Base-by-base conservation (phyloP, 2,113 vertebrate genomes). In the Fulmarus glacialis region DNA sequence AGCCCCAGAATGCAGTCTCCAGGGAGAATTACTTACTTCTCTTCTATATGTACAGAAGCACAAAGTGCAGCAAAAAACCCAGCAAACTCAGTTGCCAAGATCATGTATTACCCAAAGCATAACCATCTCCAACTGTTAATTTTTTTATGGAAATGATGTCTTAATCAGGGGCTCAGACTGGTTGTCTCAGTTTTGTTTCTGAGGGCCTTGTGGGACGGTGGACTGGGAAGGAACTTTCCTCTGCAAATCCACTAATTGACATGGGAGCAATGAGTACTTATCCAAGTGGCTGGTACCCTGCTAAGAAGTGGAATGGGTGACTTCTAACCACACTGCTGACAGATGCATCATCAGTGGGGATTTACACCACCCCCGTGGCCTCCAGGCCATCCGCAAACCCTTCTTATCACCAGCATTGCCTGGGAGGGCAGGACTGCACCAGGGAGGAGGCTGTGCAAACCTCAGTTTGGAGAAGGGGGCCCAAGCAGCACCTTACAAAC, bases 261-360 rank as follows among this genome's bases (percentile, higher is more conserved):
- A 36, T 4, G 2, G 47, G 9, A 63, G 48, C 72, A 84, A 55
- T 4, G 2, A 72, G 22, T 20, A 67, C n/a, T 48, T 26, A 63
- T 2, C 40, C 0, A 0, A 67, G 15, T 2, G 7, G 27, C 34
- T 52, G 11, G 22, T 66, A 32, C 3, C 30, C 12, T 3, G 48
- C 21, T 55, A 19, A 92, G 58, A 72, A 81, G 47, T 0, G 0
- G 21, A 36, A 67, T 4, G 8, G 32, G 24, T 26, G 29, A 71
- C 18, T 89, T 74, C 32, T 43, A 75, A 63, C 4, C 52, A 80
- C 50, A 27, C 5, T 38, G 19, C 43, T 70, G 12, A 79, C 66
- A 84, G 32, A 13, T 4, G 20, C 9, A 62, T 24, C 13, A n/a
- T 50, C 36, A 66, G 29, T 4, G 42, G 7, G 34, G 26, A 74